Evolutionary conservation across 2,888 invertebrate genomes (phyloP), one percentile per base, ranked within the genome.

Genomic region (Spilosoma lubricipeda): DNA sequence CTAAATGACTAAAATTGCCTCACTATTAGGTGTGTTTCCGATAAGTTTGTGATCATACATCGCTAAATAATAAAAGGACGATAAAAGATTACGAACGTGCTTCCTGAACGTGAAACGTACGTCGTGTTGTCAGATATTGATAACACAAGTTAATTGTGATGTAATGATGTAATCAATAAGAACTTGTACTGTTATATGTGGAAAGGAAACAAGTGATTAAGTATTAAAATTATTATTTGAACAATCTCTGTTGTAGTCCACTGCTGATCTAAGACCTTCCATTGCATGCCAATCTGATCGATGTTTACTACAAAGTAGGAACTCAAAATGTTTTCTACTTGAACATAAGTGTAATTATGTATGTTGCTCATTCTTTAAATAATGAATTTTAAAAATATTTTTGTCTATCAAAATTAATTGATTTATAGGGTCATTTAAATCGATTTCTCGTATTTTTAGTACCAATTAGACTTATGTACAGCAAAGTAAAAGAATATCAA

Each of bases 91-190:
- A 75, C 39, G 67, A 67, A 77, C 74, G 78, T 77, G 74, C 73
- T 84, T 84, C 82, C 81, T 76, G 70, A 73, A 78, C 67, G 73
- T 84, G 77, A 77, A 76, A 75, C 67, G 75, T 71, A 77, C 73
- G 73, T 79, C 76, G 78, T 84, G 81, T 78, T 75, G 65, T 75
- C 70, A 78, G 64, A 52, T 42, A 69, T 76, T 75, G 84, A 83
- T 84, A 82, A 78, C 77, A 66, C 71, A 33, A 59, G 64, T 65
- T 77, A 74, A 79, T 80, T 67, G 68, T 75, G 66, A 77, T 74
- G 72, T 79, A 77, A 78, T 70, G 42, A 78, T 70, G 42, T 52
- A 48, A 65, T n/a, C 56, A 76, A 74, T 83, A 77, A 72, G 71
- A 68, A 70, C 72, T 71, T 75, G 63, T 67, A 36, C 13, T 66